Evolutionary conservation across 2,113 vertebrate genomes (phyloP).

Genomic region (Odontophorus gujanensis): DNA sequence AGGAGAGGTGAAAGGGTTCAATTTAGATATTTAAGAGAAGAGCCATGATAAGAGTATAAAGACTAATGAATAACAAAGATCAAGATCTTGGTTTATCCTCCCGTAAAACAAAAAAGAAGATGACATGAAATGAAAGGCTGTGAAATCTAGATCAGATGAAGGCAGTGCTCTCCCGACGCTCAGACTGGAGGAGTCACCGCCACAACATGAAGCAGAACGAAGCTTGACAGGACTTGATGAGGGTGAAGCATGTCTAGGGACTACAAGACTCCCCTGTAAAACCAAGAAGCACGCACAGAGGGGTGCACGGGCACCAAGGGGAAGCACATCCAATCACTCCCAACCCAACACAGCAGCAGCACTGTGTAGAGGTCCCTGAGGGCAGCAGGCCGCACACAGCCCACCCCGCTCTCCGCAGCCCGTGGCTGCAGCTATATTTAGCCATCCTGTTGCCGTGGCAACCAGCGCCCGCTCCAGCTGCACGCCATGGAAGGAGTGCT

Average conservation of each 20-base stretch:
- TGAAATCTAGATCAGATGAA: background rate
- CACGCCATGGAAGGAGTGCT: conserved; percentile 78
- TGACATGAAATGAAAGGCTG: background rate
- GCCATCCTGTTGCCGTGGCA: conserved; percentile 80
- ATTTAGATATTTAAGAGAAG: background rate
- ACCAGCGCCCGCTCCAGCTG: conserved; percentile 78
- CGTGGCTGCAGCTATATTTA: conserved; percentile 76
- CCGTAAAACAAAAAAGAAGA: background rate
- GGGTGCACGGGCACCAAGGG: background rate
- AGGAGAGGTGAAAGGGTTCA: background rate
- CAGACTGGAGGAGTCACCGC: background rate
- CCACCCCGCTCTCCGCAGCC: background rate
- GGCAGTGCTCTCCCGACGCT: background rate
- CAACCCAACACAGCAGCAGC: background rate
- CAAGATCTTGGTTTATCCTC: background rate
- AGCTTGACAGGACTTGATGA: background rate
- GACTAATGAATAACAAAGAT: background rate
- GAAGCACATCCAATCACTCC: background rate
- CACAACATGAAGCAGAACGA: background rate
- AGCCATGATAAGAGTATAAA: background rate
- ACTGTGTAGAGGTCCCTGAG: accelerated
- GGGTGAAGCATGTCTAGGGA: background rate
- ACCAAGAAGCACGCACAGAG: no score
- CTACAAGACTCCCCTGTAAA: accelerated
- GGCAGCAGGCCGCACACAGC: background rate